Percentiles rank a stretch among this genome's conserved stretches.
Conservation (phyloP, 2,888 invertebrate species). For the Mycalesis mineus region DNA sequence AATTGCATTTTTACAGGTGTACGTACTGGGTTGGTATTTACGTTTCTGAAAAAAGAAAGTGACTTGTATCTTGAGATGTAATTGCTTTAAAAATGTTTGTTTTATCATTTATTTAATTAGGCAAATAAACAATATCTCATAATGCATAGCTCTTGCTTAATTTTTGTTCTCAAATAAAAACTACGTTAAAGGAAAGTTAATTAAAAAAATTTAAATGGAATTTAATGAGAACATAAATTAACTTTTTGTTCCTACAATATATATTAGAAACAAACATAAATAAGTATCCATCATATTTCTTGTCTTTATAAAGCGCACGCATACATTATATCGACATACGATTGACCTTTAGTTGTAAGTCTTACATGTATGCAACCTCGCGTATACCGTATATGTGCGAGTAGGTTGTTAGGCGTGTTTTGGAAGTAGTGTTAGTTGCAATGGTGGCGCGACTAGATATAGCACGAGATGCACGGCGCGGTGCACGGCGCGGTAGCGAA, state of each 20-base stretch:
- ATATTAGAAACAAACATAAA: too few relatives aligned
- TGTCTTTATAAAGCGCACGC: too few relatives aligned
- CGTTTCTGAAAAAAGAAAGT: neutral
- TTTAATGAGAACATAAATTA: too few relatives aligned
- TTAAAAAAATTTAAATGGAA: too few relatives aligned
- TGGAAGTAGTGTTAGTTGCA: conserved; percentile 23
- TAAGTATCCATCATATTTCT: too few relatives aligned
- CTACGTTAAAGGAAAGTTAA: too few relatives aligned
- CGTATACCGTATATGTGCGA: neutral
- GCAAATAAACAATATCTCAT: neutral
- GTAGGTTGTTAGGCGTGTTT: conserved; percentile 3
- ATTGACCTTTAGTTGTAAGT: conserved; percentile 1
- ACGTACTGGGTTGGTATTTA: neutral
- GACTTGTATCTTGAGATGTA: neutral
- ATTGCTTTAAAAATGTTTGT: neutral
- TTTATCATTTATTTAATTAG: neutral
- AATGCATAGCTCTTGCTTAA: too few relatives aligned
- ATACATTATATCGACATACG: conserved; percentile 8
- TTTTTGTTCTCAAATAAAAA: too few relatives aligned
- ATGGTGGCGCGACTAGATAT: conserved; percentile 39
- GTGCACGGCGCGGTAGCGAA: conserved; percentile 48
- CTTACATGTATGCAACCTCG: conserved; percentile 1
- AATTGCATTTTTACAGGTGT: neutral
- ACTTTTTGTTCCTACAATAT: too few relatives aligned
- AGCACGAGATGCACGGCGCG: conserved; percentile 47